A percentile compares a stretch with the other conserved stretches of the same genome.
Conservation (phyloP, 2,888 invertebrate genomes). For the Lithophane socia region DNA sequence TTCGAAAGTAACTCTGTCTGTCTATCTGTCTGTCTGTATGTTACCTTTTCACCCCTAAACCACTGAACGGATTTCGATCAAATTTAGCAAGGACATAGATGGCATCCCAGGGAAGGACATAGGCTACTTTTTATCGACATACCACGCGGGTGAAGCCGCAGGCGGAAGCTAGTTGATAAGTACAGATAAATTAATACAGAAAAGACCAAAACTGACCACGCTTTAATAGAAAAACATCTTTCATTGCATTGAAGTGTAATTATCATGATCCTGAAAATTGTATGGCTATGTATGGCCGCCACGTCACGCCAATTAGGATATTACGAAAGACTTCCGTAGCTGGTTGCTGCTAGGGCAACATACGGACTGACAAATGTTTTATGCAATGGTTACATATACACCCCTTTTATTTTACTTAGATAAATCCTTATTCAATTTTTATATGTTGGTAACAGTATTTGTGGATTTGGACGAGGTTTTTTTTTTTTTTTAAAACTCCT, state of each 20-base stretch:
- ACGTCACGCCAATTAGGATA: conserved; percentile 75
- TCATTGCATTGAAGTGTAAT: conserved; percentile 56
- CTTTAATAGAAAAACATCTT: conserved; percentile 19
- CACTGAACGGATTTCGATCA: no score
- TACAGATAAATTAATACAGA: conserved; percentile 10
- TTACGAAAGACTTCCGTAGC: conserved; percentile 77
- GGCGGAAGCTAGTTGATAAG: no score
- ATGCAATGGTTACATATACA: not conserved
- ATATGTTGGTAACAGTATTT: not conserved
- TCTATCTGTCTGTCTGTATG: no score
- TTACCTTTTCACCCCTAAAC: no score
- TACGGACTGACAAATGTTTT: conserved; percentile 57
- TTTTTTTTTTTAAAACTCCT: not conserved
- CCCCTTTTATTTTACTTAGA: not conserved
- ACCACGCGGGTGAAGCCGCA: no score
- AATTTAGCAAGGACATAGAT: no score
- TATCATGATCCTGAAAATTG: conserved; percentile 66
- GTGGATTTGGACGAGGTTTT: not conserved
- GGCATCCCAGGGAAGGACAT: no score
- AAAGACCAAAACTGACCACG: conserved; percentile 30
- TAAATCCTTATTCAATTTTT: conserved; percentile 1
- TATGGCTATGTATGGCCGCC: conserved; percentile 53
- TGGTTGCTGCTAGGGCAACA: conserved; percentile 53
- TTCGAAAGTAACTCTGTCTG: no score
- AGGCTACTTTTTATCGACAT: no score